These are phyloP conservation scores for Malachius bipustulatus DNA, from an alignment of 2,888 invertebrate genomes.

Conservation along the genomic window DNA sequence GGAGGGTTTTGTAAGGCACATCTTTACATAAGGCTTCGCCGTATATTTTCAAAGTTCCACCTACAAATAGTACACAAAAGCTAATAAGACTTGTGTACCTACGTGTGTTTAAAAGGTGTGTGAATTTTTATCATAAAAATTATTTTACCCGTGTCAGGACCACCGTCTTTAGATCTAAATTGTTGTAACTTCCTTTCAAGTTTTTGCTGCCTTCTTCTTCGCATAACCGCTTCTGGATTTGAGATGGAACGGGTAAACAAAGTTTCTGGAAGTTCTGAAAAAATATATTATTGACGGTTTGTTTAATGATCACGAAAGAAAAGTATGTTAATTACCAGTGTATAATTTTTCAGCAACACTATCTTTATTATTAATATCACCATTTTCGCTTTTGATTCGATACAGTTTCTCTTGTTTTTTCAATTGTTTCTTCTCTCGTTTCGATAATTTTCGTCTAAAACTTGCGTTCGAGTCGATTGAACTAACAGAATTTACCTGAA, in stretches of 20 bases:
- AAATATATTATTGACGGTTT: conserved; percentile 17
- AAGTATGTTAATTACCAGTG: conserved; percentile 46
- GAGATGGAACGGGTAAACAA: conserved; percentile 98
- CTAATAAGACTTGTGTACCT: too few species aligned
- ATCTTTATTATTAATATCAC: conserved; percentile 55
- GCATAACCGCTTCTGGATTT: conserved; percentile 99
- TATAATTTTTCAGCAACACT: conserved; percentile 86
- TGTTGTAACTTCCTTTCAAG: conserved; percentile 82
- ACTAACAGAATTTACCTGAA: conserved; percentile 49
- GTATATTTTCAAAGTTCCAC: conserved; percentile 86
- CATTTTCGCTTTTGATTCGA: conserved; percentile 55
- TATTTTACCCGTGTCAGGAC: conserved; percentile 70
- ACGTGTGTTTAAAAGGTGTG: not conserved
- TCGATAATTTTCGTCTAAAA: conserved; percentile 88
- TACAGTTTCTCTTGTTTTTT: conserved; percentile 88
- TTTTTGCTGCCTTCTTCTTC: conserved; percentile 89
- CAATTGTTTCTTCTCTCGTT: conserved; percentile 94
- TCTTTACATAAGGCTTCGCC: conserved; percentile 92
- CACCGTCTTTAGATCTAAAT: conserved; percentile 89
- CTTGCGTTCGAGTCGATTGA: conserved; percentile 67
- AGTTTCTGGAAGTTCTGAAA: conserved; percentile 86
- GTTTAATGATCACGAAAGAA: not conserved
- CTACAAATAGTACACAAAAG: conserved; percentile 33
- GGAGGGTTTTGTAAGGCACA: conserved; percentile 95
- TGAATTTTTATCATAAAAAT: conserved; percentile 1